These are phyloP conservation scores for Epistrophella euchroma DNA, from an alignment of 2,888 invertebrate genomes.

Conservation along the genomic window DNA sequence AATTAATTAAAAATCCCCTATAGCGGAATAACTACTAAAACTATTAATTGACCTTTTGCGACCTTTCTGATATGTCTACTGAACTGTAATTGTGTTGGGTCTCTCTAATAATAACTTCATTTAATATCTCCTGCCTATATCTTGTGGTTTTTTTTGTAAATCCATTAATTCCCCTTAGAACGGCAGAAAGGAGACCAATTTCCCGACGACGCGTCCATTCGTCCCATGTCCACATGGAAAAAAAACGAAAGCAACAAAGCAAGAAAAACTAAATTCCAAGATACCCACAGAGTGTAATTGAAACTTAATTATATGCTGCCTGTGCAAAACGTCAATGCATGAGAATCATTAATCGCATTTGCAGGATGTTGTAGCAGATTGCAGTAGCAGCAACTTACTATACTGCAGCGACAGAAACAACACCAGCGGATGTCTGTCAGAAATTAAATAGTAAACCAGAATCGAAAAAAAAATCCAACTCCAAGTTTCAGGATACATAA, in stretches of 20 bases:
- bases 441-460: slow-evolving; percentile 46
- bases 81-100: too few relatives aligned
- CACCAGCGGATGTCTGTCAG: slow-evolving; percentile 61
- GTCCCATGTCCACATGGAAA: slow-evolving; percentile 1
- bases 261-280: slow-evolving; percentile 51
- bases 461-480: not conserved
- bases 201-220: not conserved
- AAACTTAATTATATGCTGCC: slow-evolving; percentile 71
- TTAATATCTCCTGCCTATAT: too few relatives aligned
- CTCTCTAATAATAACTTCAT: too few relatives aligned
- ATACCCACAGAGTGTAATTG: slow-evolving; percentile 64
- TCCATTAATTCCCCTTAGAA: not conserved
- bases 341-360: slow-evolving; percentile 73
- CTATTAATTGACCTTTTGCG: too few relatives aligned
- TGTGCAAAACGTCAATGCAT: slow-evolving; percentile 61
- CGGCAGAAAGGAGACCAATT: not conserved
- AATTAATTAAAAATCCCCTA: too few relatives aligned
- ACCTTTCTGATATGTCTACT: too few relatives aligned
- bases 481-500: not conserved
- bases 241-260: slow-evolving; percentile 64
- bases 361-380: slow-evolving; percentile 68
- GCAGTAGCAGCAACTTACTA: too few relatives aligned
- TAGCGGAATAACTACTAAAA: too few relatives aligned
- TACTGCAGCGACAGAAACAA: slow-evolving; percentile 22
- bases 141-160: not conserved